Base-by-base conservation (phyloP, 2,113 vertebrate genomes). In the Cephalophus harveyi region DNA sequence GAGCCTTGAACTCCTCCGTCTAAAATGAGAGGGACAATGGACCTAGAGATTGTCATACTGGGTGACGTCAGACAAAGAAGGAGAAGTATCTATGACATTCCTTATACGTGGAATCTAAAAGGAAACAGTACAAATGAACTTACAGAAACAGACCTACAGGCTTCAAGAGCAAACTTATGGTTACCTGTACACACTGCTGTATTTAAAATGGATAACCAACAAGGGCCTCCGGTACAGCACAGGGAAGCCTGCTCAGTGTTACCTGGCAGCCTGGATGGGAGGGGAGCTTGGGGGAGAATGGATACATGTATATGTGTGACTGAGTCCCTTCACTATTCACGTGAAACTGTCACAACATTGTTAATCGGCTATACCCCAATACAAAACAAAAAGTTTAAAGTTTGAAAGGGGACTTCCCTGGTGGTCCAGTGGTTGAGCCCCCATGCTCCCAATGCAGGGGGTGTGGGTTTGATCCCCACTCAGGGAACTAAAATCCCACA, bases 381-480 rank as follows among this genome's bases (percentile, higher is more conserved):
- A 71, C 19, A 71, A 40, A 71, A 71, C 12, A 40, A 12, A 36
- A 71, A 40, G 19, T 3, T 3, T 40, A 12, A 40, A 71, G n/a
- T 71, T 40, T 71, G 67, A 19, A 40, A 40, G 5, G 19, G 67
- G 67, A 40, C 19, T 71, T 71, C 67, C 67, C 71, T 15, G 23
- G 23, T 4, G 12, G 23, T 27, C 71, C 40, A 43, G 71, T 2
- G 23, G 71, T 6, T 76, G 71, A 76, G 71, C 15, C 71, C 27
- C 12, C 23, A 7, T 27, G 23, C 71, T 43, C 23, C 40, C 12
- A 3, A 3, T 7, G 71, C 71, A 74, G 40, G 6, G 23, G 23
- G 0, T 3, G 0, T 27, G 23, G 12, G 23, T 27, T 43, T 3
- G 1, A 25, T 43, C 40, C 40, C 23, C 0, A 13, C 12, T 76